Evolutionary conservation across 2,888 invertebrate species (phyloP), one percentile per base, ranked within the genome.

Genomic region (Ormyrus thymus): DNA sequence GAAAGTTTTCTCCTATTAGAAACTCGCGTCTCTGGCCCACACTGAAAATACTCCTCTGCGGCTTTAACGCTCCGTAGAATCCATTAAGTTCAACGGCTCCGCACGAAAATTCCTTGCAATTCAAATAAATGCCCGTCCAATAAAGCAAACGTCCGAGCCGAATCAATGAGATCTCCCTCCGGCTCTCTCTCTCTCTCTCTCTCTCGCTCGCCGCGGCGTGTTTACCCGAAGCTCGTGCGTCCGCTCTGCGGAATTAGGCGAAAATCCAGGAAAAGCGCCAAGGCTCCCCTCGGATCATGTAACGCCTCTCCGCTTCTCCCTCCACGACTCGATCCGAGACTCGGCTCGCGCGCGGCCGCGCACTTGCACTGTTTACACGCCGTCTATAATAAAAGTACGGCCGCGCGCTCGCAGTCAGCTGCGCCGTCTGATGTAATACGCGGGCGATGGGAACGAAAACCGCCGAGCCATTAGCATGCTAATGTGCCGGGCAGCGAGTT

Each of bases 401-500:
- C 9, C 48, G 29, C 51, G 10, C 48, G 43, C 13, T 6, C 64
- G 50, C 70, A 56, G 73, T 72, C 62, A 72, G 53, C 76, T 65
- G 69, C 46, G 62, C 46, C 29, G 62, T 10, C n/a, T 76, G 51
- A 72, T 66, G 77, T 80, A 77, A 81, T 50, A 58, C 11, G 15
- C 11, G 15, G 10, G 11, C 51, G 69, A 74, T 69, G 77, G 56
- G 80, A 83, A 78, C 76, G 73, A 74, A 62, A 66, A 53, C 72
- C 72, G 55, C 29, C 73, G 53, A 78, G 81, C 84, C 82, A 83
- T 86, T 85, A 84, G 83, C 82, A 85, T 85, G 86, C 81, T 83
- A 86, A 86, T 84, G 83, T 80, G 29, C 11, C 43, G 6, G 56
- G 13, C 9, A 15, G 11, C 29, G 58, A 11, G 65, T n/a, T 84